Conservation (phyloP, 2,888 invertebrate species). For the Cosmia pyralina region DNA sequence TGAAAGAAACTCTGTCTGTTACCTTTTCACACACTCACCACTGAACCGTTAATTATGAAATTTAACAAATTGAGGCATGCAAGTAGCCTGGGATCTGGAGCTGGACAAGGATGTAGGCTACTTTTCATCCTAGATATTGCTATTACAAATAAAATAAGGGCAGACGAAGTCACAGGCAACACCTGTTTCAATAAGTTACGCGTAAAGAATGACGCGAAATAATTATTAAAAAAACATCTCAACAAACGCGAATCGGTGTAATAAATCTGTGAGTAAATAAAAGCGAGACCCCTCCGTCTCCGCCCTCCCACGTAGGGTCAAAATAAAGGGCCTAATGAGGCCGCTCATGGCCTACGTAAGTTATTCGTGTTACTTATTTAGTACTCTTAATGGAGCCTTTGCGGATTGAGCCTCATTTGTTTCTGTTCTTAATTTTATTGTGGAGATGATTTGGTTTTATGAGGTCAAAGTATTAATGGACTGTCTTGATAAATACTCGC, state of each 20-base stretch:
- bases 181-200: slow-evolving; percentile 2
- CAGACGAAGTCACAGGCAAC: not conserved
- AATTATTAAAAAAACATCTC: slow-evolving; percentile 46
- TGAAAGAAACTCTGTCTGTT: too few relatives aligned
- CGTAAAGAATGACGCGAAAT: slow-evolving; percentile 13
- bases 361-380: slow-evolving; percentile 69
- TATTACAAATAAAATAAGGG: not conserved
- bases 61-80: not conserved
- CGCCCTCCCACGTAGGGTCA: slow-evolving; percentile 74
- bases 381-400: slow-evolving; percentile 61
- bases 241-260: slow-evolving; percentile 58
- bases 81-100: too few relatives aligned
- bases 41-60: not conserved
- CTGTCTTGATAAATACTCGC: not conserved
- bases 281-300: slow-evolving; percentile 70
- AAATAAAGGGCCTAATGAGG: slow-evolving; percentile 76
- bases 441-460: slow-evolving; percentile 42
- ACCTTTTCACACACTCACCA: not conserved
- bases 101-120: too few relatives aligned
- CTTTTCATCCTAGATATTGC: not conserved
- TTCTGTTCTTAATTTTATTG: slow-evolving; percentile 64
- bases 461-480: slow-evolving; percentile 12
- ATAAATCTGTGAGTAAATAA: slow-evolving; percentile 77
- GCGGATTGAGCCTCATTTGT: slow-evolving; percentile 63
- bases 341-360: slow-evolving; percentile 63